Conservation (phyloP, 1,140 invertebrate genomes). For the Lepidotrigona ventralis region DNA sequence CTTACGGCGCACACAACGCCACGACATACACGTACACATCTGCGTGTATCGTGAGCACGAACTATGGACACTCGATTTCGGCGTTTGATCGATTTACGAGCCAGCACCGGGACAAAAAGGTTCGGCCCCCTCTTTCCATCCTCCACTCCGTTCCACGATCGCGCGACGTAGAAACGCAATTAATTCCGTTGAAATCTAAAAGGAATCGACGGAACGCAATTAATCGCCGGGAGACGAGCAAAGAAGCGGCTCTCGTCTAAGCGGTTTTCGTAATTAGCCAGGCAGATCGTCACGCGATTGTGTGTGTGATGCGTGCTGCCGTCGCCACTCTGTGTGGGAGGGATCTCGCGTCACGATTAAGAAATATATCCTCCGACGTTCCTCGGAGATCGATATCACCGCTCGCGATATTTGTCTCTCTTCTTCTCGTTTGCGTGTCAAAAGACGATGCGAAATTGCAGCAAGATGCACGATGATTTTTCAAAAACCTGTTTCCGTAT, state of each 20-base stretch:
- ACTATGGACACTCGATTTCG: slow-evolving; percentile 62
- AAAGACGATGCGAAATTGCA: background rate
- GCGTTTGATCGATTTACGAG: slow-evolving; percentile 72
- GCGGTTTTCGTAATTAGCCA: slow-evolving; percentile 60
- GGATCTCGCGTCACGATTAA: background rate
- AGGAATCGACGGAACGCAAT: slow-evolving; percentile 58
- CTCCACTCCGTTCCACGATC: slow-evolving; percentile 10
- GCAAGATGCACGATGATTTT: background rate
- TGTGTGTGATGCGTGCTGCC: background rate
- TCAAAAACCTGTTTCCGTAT: background rate
- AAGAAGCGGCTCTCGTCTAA: slow-evolving; percentile 50
- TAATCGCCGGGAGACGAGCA: slow-evolving; percentile 53
- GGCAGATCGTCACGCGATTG: slow-evolving; percentile 45
- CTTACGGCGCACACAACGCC: background rate
- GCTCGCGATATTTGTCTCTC: too few species aligned
- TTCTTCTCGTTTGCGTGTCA: background rate
- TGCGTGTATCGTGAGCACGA: slow-evolving; percentile 44
- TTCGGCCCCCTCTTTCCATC: background rate
- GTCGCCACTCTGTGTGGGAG: background rate
- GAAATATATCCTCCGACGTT: background rate
- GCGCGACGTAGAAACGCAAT: slow-evolving; percentile 60
- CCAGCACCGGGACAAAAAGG: slow-evolving; percentile 53
- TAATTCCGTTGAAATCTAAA: slow-evolving; percentile 59
- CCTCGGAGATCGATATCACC: background rate
- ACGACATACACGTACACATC: background rate